Base-by-base conservation (phyloP, 2,888 invertebrate genomes). In the Acanthacorydalis orientalis region DNA sequence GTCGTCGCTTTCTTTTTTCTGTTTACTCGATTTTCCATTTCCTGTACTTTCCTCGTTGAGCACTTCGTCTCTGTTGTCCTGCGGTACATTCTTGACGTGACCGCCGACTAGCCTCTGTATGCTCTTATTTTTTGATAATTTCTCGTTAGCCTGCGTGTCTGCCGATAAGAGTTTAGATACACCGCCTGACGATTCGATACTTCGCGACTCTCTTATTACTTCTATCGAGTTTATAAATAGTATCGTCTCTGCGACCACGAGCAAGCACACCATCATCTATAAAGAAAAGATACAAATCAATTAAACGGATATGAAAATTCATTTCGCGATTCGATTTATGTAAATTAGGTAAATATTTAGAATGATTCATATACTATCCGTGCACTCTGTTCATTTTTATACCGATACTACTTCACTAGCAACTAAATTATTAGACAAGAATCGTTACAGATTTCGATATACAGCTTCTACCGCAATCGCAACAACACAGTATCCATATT, bases 91-190 rank as follows among this genome's bases (percentile, higher is more conserved):
- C 44, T 33, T 35, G 38, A 81, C 67, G 57, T 82, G 81, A 43
- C 83, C 83, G 38, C 80, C 82, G 55, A 80, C 76, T 51, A 83
- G 67, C 49, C 80, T 72, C 56, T 78, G 77, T 52, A 80, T 70
- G 53, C 77, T 77, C 55, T 39, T 39, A 9, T 16, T 16, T 31
- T 23, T 43, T 10, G 12, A 12, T 8, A 31, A 10, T 43, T 43
- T 37, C n/a, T 37, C 37, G 1, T 7, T 12, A 8, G 37, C 7
- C n/a, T 12, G 12, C 7, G 10, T 14, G 37, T 37, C 37, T 14
- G n/a, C 10, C 9, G 43, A 43, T 9, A 12, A 16, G 8, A 43
- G 31, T 43, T 43, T 43, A 10, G 43, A 43, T 31, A 12, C 16
- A 15, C 41, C 16, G 12, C 31, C 31, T 4, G 31, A 23, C 4